Evolutionary conservation across 1,140 invertebrate species (phyloP).

Genomic region (Bilobella aurantiaca): DNA sequence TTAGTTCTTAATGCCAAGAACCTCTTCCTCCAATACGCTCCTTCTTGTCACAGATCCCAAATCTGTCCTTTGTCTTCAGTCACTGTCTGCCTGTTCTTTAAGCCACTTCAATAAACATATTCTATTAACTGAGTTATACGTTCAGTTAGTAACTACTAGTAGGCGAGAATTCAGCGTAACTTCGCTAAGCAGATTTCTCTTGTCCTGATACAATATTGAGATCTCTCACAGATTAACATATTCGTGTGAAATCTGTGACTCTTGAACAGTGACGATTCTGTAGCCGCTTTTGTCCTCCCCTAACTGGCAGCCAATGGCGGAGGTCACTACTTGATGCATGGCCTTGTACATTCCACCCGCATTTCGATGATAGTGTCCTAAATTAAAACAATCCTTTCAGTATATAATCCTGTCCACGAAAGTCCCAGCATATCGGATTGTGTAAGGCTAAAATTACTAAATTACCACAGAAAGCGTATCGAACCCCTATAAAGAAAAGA

Average conservation of each 20-base stretch:
- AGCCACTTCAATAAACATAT: too few species aligned
- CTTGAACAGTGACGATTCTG: conserved; percentile 42
- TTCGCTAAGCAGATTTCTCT: too few species aligned
- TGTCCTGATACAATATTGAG: too few species aligned
- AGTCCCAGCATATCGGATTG: not conserved
- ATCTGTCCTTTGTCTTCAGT: too few species aligned
- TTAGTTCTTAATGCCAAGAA: too few species aligned
- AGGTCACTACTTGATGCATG: conserved; percentile 46
- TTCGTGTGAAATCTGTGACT: conserved; percentile 39
- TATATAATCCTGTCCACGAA: not conserved
- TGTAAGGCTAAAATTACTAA: conserved; percentile 30
- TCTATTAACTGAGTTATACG: too few species aligned
- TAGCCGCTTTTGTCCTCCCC: conserved; percentile 37
- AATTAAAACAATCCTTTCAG: not conserved
- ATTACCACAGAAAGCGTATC: conserved; percentile 49
- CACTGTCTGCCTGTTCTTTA: too few species aligned
- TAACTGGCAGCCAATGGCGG: conserved; percentile 43
- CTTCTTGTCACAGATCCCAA: too few species aligned
- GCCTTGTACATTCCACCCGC: conserved; percentile 43
- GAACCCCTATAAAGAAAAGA: conserved; percentile 39
- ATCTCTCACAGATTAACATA: too few species aligned
- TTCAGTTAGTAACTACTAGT: too few species aligned
- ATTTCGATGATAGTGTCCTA: conserved; percentile 50
- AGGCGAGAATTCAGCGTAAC: too few species aligned
- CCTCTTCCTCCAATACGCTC: too few species aligned